Base-by-base conservation (phyloP, 2,888 invertebrate genomes). In the Linnaemya vulpina region DNA sequence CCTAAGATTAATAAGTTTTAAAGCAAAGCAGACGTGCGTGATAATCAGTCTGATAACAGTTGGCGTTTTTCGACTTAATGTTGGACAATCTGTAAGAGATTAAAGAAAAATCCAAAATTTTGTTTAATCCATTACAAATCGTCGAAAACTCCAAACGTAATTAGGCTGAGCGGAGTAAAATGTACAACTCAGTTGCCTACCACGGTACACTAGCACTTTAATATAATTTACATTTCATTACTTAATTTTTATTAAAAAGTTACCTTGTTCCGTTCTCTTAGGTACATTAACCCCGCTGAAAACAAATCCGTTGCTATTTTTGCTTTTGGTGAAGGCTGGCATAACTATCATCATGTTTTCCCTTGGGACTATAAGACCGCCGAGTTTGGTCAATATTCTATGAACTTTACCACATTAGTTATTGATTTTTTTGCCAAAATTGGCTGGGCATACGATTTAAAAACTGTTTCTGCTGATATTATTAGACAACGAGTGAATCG, bases 381-480 rank as follows among this genome's bases (percentile, higher is more conserved):
- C 17, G 97, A 97, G 90, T 94, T 96, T 51, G 96, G 96, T 25
- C 94, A 95, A 89, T 95, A 94, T 91, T 93, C 94, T 82, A 92
- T 95, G 22, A 97, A 97, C 91, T 93, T 96, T 88, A 96, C 97
- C 0, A 96, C 96, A 0, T 93, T 93, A 13, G 96, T 97, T 90
- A 96, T 97, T 87, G 96, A 97, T 90, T 94, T 96, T 89, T 96
- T 96, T 92, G 95, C 96, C 13, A 95, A 94, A 91, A 93, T 98
- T 87, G 98, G 98, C 20, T 96, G 96, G 95, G 97, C 97, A 0
- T 97, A 97, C 90, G 97, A 98, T 91, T 92, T 97, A 88, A 97
- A 97, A 92, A 96, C 95, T 0, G 97, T 96, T 0, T 95, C 96
- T 0, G 90, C 93, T 10, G 95, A 95, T 70, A 95, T 96, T 88